Conservation (phyloP, 2,797 vertebrate genomes). For the Siniperca scherzeri region DNA sequence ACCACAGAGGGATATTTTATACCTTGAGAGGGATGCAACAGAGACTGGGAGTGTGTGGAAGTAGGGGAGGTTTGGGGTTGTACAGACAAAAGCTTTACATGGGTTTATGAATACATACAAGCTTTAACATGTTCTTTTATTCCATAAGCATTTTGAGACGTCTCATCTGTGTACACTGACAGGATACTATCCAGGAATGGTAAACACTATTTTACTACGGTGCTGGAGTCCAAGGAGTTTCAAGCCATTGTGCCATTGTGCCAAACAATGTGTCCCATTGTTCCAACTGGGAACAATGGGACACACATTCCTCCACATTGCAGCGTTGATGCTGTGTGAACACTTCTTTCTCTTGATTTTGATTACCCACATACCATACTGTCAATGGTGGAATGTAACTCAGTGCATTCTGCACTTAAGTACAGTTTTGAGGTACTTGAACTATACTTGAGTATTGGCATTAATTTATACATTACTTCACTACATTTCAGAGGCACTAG, state of each 20-base stretch:
- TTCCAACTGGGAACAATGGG: slow-evolving; percentile 72
- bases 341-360: slow-evolving; percentile 60
- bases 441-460: not conserved
- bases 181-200: slow-evolving; percentile 60
- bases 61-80: slow-evolving; percentile 28
- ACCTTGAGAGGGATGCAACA: slow-evolving; percentile 63
- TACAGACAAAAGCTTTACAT: slow-evolving; percentile 56
- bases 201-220: slow-evolving; percentile 65
- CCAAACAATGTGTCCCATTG: slow-evolving; percentile 60
- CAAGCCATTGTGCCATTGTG: slow-evolving; percentile 50
- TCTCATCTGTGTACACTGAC: slow-evolving; percentile 57
- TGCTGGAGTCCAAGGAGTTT: slow-evolving; percentile 60
- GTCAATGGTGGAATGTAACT: slow-evolving; percentile 27
- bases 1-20: slow-evolving; percentile 79
- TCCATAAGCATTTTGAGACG: slow-evolving; percentile 55
- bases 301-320: slow-evolving; percentile 65
- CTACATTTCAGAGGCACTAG: not conserved
- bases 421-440: not conserved
- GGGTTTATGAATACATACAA: slow-evolving; percentile 65
- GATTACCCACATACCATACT: slow-evolving; percentile 48
- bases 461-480: not conserved
- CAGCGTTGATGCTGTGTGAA: slow-evolving; percentile 63
- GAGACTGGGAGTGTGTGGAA: slow-evolving; percentile 51
- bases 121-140: slow-evolving; percentile 64
- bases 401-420: not conserved